A percentile compares a stretch with the other conserved stretches of the same genome.
Conservation (phyloP, 2,797 vertebrate genomes). For the Pipistrellus kuhlii region DNA sequence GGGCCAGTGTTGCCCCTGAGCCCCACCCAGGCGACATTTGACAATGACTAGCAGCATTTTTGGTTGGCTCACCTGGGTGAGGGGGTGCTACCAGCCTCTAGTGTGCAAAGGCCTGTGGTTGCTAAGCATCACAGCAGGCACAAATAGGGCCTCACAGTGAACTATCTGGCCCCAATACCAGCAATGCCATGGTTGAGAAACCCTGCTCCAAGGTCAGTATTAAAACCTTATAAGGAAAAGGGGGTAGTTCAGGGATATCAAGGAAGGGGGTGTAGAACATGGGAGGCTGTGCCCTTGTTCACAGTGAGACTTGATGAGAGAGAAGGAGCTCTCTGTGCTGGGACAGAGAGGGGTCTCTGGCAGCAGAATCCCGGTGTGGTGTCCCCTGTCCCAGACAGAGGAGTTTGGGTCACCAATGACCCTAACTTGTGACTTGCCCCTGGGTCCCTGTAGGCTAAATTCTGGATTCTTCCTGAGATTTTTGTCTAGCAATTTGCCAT, state of each 20-base stretch:
- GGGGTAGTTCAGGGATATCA: neutral
- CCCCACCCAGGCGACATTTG: too few species aligned
- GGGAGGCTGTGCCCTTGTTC: neutral
- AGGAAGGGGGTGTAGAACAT: accelerated
- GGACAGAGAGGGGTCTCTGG: neutral
- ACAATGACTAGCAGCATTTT: neutral
- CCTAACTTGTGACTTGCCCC: neutral
- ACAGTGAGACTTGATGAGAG: neutral
- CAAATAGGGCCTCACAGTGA: neutral
- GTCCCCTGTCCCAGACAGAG: neutral
- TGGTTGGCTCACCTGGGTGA: neutral
- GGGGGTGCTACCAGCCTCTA: accelerated
- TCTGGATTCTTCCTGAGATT: neutral
- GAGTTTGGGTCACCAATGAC: neutral
- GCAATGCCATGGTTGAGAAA: neutral
- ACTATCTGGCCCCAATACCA: neutral
- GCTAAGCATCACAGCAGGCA: neutral
- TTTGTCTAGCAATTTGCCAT: neutral
- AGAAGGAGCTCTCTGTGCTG: neutral
- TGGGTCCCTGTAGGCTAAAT: neutral
- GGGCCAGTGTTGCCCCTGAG: neutral
- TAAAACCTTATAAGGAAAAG: neutral
- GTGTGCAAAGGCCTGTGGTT: neutral
- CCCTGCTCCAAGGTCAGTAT: neutral
- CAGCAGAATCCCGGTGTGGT: too few species aligned